Evolutionary conservation across 1,140 invertebrate species (phyloP).

Genomic region (Oreohelix idahoensis): DNA sequence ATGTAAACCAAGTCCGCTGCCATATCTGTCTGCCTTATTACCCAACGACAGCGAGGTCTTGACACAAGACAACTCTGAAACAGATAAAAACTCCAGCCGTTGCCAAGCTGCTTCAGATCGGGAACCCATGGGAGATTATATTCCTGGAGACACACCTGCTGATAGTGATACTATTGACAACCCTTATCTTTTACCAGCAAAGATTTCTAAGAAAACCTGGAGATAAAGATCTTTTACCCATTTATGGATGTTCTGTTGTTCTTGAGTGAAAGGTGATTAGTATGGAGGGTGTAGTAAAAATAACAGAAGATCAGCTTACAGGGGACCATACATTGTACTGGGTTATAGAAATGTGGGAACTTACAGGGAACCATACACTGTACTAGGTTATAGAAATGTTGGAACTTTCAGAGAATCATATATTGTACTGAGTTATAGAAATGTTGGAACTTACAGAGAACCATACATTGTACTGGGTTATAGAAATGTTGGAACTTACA

Average conservation of each 20-base stretch:
- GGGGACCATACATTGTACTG: no score
- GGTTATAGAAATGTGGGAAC: no score
- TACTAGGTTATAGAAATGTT: no score
- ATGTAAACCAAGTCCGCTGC: conserved; percentile 85
- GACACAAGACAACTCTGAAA: conserved; percentile 85
- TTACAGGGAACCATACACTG: no score
- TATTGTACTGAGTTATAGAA: no score
- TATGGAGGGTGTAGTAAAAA: no score
- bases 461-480: no score
- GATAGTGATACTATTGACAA: conserved; percentile 82
- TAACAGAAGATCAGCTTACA: no score
- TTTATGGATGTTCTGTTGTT: neutral
- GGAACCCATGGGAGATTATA: neutral
- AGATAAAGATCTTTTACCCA: conserved; percentile 12
- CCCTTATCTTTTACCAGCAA: conserved; percentile 87
- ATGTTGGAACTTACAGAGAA: no score
- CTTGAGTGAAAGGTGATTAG: no score
- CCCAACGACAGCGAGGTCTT: conserved; percentile 93
- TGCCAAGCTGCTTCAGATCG: conserved; percentile 10
- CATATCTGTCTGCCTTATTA: conserved; percentile 88
- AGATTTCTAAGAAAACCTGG: conserved; percentile 76
- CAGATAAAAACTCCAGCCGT: conserved; percentile 76
- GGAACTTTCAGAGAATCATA: no score
- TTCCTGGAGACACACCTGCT: conserved; percentile 49
- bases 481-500: no score